Percentiles rank a stretch among this genome's conserved stretches.
These are phyloP conservation scores for Cinclus mexicanus DNA, from an alignment of 2,113 vertebrate genomes.

Conservation along the genomic window DNA sequence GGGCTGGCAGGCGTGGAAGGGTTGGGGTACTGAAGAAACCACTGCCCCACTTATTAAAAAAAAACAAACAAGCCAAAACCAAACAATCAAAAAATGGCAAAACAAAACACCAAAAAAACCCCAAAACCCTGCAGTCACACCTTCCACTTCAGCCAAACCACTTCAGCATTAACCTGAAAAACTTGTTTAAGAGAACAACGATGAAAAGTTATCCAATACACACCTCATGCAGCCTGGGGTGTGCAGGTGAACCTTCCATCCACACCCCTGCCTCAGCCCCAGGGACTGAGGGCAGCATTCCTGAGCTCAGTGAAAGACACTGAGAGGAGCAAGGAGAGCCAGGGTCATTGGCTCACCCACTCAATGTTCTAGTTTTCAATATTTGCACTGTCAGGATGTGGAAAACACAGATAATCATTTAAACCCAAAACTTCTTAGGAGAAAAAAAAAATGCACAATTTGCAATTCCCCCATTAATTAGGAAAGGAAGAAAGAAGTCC, in stretches of 20 bases:
- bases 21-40: neutral
- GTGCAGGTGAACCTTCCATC: neutral
- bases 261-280: neutral
- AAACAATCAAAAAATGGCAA: neutral
- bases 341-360: neutral
- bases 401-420: neutral
- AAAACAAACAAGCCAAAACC: neutral
- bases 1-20: fast-evolving
- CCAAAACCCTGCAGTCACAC: neutral
- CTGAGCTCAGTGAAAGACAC: neutral
- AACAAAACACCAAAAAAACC: neutral
- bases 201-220: neutral
- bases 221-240: neutral
- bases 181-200: neutral
- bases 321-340: neutral
- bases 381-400: neutral
- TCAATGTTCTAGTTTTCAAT: neutral
- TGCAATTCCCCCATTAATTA: neutral
- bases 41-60: no score
- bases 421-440: neutral
- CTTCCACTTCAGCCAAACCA: neutral
- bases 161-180: slow-evolving; percentile 1
- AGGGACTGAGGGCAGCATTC: fast-evolving
- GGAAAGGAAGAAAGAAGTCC: neutral
- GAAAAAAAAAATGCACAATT: neutral